Base-by-base conservation (phyloP, 2,113 vertebrate genomes). In the Willisornis vidua region DNA sequence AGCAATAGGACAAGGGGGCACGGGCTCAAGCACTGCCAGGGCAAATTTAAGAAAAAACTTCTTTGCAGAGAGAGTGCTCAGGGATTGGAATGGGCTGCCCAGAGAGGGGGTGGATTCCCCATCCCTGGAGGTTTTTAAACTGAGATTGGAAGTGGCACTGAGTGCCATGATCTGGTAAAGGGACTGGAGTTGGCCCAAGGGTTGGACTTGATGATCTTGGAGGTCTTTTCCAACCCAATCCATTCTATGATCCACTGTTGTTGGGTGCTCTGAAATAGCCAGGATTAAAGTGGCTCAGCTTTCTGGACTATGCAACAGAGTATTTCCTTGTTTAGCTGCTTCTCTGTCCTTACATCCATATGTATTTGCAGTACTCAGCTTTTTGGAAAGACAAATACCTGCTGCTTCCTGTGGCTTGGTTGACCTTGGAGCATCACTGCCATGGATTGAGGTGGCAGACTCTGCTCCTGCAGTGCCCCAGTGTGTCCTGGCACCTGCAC, bases 381-480 rank as follows among this genome's bases (percentile, higher is more conserved):
- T 68, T 68, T 66, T 62, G 66, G 62, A 76, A 82, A 51, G 16
- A 13, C 0, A 0, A 67, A 57, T 33, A 23, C 33, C n/a, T 89
- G 12, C 65, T 85, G 54, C 58, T 71, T 93, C 33, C 46, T 55
- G 22, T 29, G 18, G 19, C 28, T n/a, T 31, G 54, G 8, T 22
- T 86, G 29, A 23, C 39, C n/a, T 72, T 17, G 8, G 49, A 46
- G 52, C 46, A 46, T 71, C 17, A 63, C n/a, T 25, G 31, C 33
- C 22, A 6, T 29, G 51, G 28, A 14, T 2, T n/a, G 33, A 1
- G 11, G 49, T 1, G 2, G 6, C 0, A 2, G 26, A 16, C 43
- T 55, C 58, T 39, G 6, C 19, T 74, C 39, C 48, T 35, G n/a
- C 54, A 12, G 10, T 9, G 59, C 37, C 35, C 10, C 70, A 78